Base-by-base conservation (phyloP, 2,113 vertebrate genomes). In the Lophotis ruficrista region DNA sequence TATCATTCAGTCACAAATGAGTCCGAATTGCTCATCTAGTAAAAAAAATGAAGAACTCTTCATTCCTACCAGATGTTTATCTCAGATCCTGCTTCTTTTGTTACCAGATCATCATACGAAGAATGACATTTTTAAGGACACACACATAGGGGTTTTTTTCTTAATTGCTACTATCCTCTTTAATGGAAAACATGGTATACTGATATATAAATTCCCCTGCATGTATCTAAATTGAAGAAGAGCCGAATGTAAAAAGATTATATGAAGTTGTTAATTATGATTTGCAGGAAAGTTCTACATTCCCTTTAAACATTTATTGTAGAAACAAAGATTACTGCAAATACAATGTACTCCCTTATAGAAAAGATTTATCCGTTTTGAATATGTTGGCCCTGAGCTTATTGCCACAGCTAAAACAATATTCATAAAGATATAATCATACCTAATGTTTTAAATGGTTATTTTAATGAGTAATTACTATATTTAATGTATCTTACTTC, bases 391-490 rank as follows among this genome's bases (percentile, higher is more conserved):
- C 10, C 79, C 78, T 58, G 12, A 87, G 28, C 25, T 90, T 71
- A 45, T 19, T 84, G 33, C 14, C 45, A 54, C 12, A 90, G 62
- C 54, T 90, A 83, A 68, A 91, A 33, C 14, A 79, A 90, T n/a
- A 66, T 37, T 70, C 18, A 70, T 65, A 83, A 85, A 84, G 62
- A 68, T 19, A 47, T 48, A 92, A 95, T 48, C 41, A 87, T 70
- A 75, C 64, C 82, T 97, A 95, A 89, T 94, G 86, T 58, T 96
- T 96, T 69, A 71, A 96, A 97, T 89, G 20, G 72, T 43, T 91
- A 71, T 80, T 97, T 96, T 97, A 96, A 96, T 94, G 41, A 60
- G 38, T 97, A 97, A 97, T 97, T 96, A 96, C 94, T 95, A 77
- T 60, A 95, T 72, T 89, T 97, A 96, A 92, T 95, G 58, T 81